Percentiles rank a stretch among this genome's conserved stretches.
Evolutionary conservation across 2,888 invertebrate genomes (phyloP).

Genomic region (Erannis defoliaria): DNA sequence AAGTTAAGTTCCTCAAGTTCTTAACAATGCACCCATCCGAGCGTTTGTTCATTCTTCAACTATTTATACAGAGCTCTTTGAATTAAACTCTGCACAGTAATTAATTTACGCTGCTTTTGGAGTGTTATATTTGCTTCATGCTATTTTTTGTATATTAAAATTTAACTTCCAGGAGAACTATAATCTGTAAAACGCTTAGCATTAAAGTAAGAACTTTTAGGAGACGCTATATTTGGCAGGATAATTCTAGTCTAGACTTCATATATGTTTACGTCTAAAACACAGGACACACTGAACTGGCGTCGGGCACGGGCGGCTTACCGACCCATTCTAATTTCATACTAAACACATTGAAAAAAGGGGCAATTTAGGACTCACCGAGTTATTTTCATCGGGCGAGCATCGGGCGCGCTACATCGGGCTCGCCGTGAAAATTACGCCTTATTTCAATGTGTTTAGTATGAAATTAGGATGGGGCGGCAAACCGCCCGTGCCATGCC

Average conservation of each 20-base stretch:
- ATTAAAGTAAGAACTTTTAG: not conserved
- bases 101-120: constrained; percentile 29
- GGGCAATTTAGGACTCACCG: no score
- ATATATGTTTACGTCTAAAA: not conserved
- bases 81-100: constrained; percentile 36
- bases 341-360: no score
- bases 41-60: constrained; percentile 37
- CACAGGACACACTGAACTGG: no score
- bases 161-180: not conserved
- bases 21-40: constrained; percentile 49
- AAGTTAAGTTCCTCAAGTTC: constrained; percentile 56
- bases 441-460: no score
- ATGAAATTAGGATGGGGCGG: no score
- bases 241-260: constrained; percentile 3
- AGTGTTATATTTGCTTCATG: not conserved
- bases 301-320: no score
- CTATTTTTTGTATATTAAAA: not conserved
- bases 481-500: no score
- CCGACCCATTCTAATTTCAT: no score
- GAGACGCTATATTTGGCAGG: not conserved
- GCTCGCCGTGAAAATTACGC: no score
- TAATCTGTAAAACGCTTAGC: not conserved
- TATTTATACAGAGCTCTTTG: constrained; percentile 40
- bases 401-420: no score
- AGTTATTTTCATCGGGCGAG: no score